Conservation (phyloP, 2,797 vertebrate genomes). For the Neosalanx taihuensis region DNA sequence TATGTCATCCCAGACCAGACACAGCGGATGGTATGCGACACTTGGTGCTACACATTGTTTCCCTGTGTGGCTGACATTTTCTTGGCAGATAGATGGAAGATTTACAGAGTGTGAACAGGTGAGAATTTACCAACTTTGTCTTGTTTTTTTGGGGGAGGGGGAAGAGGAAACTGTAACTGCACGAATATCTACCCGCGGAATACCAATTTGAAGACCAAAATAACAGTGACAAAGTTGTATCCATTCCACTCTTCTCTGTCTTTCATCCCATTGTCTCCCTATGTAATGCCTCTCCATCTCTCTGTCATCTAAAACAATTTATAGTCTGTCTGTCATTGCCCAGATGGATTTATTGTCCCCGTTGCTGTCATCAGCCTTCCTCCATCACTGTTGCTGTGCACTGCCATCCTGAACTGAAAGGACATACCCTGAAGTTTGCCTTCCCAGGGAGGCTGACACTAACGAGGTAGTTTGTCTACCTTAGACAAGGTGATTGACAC, state of each 20-base stretch:
- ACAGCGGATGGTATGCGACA: not conserved
- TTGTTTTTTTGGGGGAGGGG: not conserved
- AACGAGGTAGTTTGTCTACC: constrained; percentile 15
- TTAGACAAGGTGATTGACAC: constrained; percentile 1
- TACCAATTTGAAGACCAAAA: not conserved
- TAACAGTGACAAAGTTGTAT: constrained; percentile 15
- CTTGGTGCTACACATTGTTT: constrained; percentile 16
- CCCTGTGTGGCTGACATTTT: constrained; percentile 46
- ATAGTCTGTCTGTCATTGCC: constrained; percentile 26
- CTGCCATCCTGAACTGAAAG: not conserved
- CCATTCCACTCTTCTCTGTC: not conserved
- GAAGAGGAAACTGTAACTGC: not conserved
- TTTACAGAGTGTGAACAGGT: constrained; percentile 64
- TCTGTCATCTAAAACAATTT: constrained; percentile 32
- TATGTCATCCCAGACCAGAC: not conserved
- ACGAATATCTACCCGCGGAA: not conserved
- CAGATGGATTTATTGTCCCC: constrained; percentile 26
- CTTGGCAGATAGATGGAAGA: constrained; percentile 42
- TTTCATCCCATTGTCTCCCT: not conserved
- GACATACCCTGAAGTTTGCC: too few relatives aligned
- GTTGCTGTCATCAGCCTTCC: constrained; percentile 27
- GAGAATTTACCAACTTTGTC: constrained; percentile 57
- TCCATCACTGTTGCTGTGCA: constrained; percentile 1
- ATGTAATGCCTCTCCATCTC: constrained; percentile 6
- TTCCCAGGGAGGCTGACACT: not conserved